Evolutionary conservation across 2,113 vertebrate genomes (phyloP).

Genomic region (Bubalus kerabau): DNA sequence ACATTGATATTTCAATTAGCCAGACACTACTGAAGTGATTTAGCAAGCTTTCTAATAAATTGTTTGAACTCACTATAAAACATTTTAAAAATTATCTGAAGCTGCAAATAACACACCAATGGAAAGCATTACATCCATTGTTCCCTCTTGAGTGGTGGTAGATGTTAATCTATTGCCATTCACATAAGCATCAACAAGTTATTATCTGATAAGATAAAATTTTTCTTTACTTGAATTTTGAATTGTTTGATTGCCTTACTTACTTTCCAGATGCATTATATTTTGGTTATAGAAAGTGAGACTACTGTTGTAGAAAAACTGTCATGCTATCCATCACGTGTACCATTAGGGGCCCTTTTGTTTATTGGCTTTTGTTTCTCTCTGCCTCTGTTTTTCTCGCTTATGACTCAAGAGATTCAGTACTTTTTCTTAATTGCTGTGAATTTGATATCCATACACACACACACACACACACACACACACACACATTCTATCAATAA

Average conservation of each 20-base stretch:
- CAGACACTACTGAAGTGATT: background rate
- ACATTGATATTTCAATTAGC: slow-evolving; percentile 23
- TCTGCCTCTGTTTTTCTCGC: background rate
- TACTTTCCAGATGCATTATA: background rate
- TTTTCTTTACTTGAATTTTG: background rate
- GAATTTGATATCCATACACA: background rate
- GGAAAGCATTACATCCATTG: background rate
- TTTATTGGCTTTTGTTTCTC: slow-evolving; percentile 47
- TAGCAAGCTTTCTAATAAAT: background rate
- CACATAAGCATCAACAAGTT: background rate
- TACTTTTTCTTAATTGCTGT: background rate
- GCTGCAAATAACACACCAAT: background rate
- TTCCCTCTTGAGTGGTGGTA: background rate
- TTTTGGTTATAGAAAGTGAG: background rate
- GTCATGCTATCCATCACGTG: background rate
- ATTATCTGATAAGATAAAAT: background rate
- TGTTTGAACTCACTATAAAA: background rate
- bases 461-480: background rate
- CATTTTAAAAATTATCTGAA: background rate
- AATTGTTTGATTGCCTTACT: background rate
- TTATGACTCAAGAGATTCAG: slow-evolving; percentile 21
- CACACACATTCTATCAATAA: background rate
- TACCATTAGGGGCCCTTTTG: slow-evolving; percentile 13
- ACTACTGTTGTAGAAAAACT: background rate
- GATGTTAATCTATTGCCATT: background rate